These are phyloP conservation scores for Poicephalus gulielmi DNA, from an alignment of 2,113 vertebrate genomes.

Conservation along the genomic window DNA sequence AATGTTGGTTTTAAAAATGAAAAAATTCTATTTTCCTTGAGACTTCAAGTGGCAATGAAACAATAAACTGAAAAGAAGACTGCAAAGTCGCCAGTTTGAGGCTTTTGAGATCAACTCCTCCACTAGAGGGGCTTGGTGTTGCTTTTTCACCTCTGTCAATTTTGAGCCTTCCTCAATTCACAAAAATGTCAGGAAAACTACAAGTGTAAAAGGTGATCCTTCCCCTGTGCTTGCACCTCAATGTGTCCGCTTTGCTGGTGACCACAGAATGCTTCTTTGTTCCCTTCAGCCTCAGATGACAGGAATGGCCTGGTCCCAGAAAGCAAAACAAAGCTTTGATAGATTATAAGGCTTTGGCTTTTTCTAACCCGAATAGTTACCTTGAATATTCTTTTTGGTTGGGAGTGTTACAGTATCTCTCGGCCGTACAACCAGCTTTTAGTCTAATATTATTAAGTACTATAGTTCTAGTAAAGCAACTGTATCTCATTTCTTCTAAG, in stretches of 20 bases:
- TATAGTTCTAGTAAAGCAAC: not conserved
- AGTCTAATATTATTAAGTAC: not conserved
- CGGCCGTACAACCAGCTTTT: not conserved
- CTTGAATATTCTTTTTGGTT: not conserved
- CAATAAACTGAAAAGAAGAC: not conserved
- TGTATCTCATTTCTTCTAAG: not conserved
- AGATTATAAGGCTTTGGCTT: not conserved
- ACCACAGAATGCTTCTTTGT: not conserved
- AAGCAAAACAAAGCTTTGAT: not conserved
- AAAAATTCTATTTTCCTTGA: not conserved
- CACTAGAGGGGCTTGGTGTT: not conserved
- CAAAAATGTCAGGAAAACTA: not conserved
- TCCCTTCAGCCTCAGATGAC: not conserved
- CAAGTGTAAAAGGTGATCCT: not conserved
- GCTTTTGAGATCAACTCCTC: not conserved
- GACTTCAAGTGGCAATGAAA: not conserved
- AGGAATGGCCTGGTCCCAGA: not conserved
- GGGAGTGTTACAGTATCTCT: not conserved
- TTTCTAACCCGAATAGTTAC: not conserved
- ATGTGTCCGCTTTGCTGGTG: rapidly evolving
- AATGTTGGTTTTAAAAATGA: not conserved
- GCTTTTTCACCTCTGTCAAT: not conserved
- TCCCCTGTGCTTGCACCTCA: rapidly evolving
- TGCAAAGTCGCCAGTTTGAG: not conserved
- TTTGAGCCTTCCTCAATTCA: not conserved